Conservation (phyloP, 2,888 invertebrate genomes). For the Meiosimyza decipiens region DNA sequence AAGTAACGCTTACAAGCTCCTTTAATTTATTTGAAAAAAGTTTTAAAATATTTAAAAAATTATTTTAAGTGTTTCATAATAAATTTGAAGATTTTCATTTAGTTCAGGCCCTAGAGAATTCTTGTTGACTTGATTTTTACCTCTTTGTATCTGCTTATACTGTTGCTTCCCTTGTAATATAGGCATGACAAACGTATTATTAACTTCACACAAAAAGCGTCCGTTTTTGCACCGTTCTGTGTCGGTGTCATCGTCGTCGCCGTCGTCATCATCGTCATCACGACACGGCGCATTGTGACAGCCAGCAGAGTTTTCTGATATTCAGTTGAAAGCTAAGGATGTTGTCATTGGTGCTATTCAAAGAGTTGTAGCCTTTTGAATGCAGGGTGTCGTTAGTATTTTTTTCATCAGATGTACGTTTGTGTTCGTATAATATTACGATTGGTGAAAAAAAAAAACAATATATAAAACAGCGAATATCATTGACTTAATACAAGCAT, state of each 20-base stretch:
- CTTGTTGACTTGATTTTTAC: slow-evolving; percentile 26
- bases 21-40: too few species aligned
- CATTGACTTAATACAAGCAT: slow-evolving; percentile 45
- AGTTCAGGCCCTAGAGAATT: neutral
- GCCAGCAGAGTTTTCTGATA: neutral
- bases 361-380: too few species aligned
- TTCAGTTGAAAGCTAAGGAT: too few species aligned
- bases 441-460: neutral
- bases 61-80: too few species aligned
- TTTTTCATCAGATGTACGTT: neutral
- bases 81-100: neutral
- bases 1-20: too few species aligned
- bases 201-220: slow-evolving; percentile 66
- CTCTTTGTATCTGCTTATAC: neutral
- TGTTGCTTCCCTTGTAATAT: slow-evolving; percentile 30
- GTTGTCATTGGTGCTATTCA: too few species aligned
- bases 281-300: neutral
- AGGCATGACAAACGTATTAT: slow-evolving; percentile 64
- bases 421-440: slow-evolving; percentile 13
- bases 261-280: slow-evolving; percentile 47
- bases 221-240: slow-evolving; percentile 65
- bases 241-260: slow-evolving; percentile 49
- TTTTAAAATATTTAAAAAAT: too few species aligned
- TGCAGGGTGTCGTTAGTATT: neutral
- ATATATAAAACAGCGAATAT: slow-evolving; percentile 34